Evolutionary conservation across 2,113 vertebrate species (phyloP), one percentile per base, ranked within the genome.

Genomic region (Trinectes maculatus): DNA sequence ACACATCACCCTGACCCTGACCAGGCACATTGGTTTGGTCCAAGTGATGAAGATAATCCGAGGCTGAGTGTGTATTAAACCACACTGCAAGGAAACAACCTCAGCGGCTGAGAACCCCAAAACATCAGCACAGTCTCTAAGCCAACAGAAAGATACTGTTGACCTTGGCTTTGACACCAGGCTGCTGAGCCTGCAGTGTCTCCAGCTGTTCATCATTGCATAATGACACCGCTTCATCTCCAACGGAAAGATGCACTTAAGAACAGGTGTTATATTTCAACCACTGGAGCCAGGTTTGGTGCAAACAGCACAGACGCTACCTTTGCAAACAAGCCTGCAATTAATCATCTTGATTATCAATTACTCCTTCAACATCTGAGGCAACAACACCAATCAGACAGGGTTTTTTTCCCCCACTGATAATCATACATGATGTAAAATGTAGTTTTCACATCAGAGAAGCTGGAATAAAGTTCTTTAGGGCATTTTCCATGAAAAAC

Each of bases 11-110:
- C 47, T 10, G 21, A 29, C 43, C 56, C 44, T 44, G 44, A 74
- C 36, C 77, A 91, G 90, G 88, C 89, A 90, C 87, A 18, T 67
- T 58, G 80, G 89, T 88, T 89, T 86, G 85, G 88, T 90, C 81
- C 77, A 34, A 74, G 69, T 47, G 78, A 56, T 33, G 70, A 73
- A 80, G 72, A 49, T 49, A 42, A 79, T n/a, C n/a, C n/a, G n/a
- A 69, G 52, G 68, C 61, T 74, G 59, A 44, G 12, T 52, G 34
- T 47, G 61, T n/a, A 4, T 71, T 47, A 29, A 47, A 77, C 48
- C 28, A 7, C 6, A 67, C 74, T 56, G 60, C 37, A 13, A 58
- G 28, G 47, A 24, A 31, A 13, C 31, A 10, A 52, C 26, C 34
- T 4, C 33, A 11, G 19, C 25, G 11, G 18, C 42, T 19, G 47